These are phyloP conservation scores for Sinosuthora webbiana DNA, from an alignment of 2,113 vertebrate species.

Conservation along the genomic window DNA sequence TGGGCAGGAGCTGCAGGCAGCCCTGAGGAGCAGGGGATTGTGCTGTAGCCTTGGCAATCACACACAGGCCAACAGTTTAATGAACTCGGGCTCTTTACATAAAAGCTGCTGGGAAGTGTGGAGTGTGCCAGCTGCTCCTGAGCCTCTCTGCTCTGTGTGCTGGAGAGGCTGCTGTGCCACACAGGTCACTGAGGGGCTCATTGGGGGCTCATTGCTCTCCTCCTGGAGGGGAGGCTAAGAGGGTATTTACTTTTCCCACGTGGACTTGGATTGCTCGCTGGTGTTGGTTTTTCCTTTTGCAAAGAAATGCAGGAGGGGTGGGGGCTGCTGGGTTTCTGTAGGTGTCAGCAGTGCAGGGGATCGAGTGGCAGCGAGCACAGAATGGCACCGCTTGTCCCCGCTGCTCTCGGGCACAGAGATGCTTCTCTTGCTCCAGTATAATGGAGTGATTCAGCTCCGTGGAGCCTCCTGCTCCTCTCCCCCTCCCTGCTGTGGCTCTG, in stretches of 20 bases:
- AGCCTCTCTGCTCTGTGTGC: neutral
- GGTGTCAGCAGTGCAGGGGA: neutral
- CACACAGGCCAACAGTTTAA: neutral
- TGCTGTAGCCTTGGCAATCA: neutral
- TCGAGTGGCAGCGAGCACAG: neutral
- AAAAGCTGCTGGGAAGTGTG: neutral
- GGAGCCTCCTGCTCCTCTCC: neutral
- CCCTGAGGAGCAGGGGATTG: neutral
- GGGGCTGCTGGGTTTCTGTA: neutral
- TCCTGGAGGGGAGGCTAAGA: neutral
- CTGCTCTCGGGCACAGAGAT: neutral
- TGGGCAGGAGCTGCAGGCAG: neutral
- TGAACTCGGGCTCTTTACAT: neutral
- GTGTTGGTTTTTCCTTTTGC: neutral
- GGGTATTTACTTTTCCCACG: neutral
- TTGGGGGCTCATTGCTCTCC: fast-evolving
- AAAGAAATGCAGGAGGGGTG: neutral
- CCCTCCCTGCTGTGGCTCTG: neutral
- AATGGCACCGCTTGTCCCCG: neutral
- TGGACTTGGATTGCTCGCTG: neutral
- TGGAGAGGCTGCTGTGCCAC: neutral
- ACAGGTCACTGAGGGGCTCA: neutral
- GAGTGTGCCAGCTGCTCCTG: neutral
- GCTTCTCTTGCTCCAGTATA: slow-evolving; percentile 1
- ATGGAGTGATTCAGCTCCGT: slow-evolving; percentile 32